Conservation (phyloP, 2,888 invertebrate species). For the Punctoribates punctum region DNA sequence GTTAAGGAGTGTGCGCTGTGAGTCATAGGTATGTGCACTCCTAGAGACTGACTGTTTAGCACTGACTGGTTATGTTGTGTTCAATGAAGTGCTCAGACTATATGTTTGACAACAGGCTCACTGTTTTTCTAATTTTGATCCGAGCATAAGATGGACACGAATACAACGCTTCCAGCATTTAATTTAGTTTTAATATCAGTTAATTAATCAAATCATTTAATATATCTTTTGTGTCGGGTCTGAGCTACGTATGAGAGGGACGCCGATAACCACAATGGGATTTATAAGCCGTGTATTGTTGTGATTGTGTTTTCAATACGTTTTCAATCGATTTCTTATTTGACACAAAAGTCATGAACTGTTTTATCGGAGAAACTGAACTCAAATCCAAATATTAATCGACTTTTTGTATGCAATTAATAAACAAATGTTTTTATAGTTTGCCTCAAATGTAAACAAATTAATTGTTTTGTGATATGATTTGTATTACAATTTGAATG, state of each 20-base stretch:
- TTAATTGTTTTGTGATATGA: neutral
- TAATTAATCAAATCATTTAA: neutral
- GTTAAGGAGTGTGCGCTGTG: slow-evolving; percentile 5
- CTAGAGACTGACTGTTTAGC: neutral
- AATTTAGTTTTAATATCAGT: neutral
- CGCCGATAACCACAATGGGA: too few species aligned
- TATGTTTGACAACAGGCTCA: slow-evolving; percentile 11
- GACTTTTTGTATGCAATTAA: neutral
- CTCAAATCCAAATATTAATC: too few species aligned
- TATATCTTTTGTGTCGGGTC: neutral
- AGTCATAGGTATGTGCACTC: slow-evolving; percentile 1
- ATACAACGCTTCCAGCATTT: neutral
- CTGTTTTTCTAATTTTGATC: neutral
- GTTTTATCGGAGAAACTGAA: too few species aligned
- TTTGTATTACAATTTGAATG: neutral
- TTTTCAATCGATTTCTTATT: too few species aligned
- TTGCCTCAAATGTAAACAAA: neutral
- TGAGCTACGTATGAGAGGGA: too few species aligned
- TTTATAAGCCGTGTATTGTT: too few species aligned
- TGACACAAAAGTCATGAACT: too few species aligned
- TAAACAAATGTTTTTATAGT: too few species aligned
- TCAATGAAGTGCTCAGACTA: slow-evolving; percentile 26
- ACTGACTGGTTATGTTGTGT: slow-evolving; percentile 5
- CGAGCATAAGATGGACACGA: slow-evolving; percentile 24
- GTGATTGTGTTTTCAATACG: too few species aligned